Conservation (phyloP, 92 coral and sea anemone species). For the Hydrozoanthus gracilis region DNA sequence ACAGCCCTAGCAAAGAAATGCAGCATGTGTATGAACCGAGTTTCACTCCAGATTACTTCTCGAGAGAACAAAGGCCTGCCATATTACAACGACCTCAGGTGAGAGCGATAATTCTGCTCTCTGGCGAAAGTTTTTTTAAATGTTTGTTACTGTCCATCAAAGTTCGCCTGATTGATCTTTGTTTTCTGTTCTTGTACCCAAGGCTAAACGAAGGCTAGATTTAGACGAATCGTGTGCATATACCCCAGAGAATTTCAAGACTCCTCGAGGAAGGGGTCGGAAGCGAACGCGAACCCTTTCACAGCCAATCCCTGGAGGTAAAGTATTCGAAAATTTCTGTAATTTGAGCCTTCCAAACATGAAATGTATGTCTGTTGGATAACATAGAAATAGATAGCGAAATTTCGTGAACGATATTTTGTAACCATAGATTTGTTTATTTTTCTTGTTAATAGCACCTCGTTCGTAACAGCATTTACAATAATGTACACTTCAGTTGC, state of each 20-base stretch:
- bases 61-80: constrained; percentile 61
- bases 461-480: constrained; percentile 10
- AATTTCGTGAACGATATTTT: neutral
- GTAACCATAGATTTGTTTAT: constrained; percentile 26
- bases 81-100: constrained; percentile 60
- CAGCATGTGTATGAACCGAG: constrained; percentile 53
- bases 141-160: neutral
- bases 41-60: constrained; percentile 69
- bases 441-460: neutral
- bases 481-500: constrained; percentile 15
- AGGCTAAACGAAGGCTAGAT: constrained; percentile 94
- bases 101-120: neutral
- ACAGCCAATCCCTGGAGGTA: constrained; percentile 79
- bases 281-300: constrained; percentile 72
- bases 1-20: constrained; percentile 43
- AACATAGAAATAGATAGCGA: neutral
- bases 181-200: constrained; percentile 20
- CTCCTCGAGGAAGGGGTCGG: constrained; percentile 71
- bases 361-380: neutral
- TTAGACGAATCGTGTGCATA: constrained; percentile 80
- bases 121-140: neutral
- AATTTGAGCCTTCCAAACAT: neutral
- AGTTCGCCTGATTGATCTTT: neutral
- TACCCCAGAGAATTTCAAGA: constrained; percentile 65
- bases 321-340: neutral